phyloP scores from a whole-genome alignment of 2,797 vertebrate genomes.

The Tarsius wallacei region DNA sequence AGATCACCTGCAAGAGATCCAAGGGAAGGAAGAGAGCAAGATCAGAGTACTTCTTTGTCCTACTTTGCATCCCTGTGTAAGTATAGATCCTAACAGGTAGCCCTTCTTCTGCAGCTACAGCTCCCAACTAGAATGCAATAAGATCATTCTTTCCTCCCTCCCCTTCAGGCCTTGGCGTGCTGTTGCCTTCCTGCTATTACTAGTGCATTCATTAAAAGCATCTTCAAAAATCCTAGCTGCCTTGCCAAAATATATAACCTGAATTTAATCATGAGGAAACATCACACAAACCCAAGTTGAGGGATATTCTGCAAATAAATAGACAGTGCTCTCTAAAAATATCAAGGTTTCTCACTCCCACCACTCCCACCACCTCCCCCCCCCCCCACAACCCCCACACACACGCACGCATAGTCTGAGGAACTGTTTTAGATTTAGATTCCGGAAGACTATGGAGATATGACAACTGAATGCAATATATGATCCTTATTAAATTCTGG shows the following conservation, averaged over 20 bases:
- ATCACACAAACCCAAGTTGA: background rate
- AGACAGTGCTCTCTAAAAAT: background rate
- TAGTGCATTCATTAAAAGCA: background rate
- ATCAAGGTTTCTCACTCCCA: background rate
- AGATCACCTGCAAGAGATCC: background rate
- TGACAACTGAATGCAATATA: background rate
- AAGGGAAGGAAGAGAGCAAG: background rate
- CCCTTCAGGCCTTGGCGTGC: background rate
- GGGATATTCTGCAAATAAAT: background rate
- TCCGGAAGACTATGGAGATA: background rate
- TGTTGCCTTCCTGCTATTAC: background rate
- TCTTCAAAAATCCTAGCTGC: background rate
- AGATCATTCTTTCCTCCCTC: background rate
- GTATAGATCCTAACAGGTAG: background rate
- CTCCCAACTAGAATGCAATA: background rate
- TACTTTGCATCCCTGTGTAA: background rate
- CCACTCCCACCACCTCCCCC: too few relatives aligned
- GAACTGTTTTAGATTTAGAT: background rate
- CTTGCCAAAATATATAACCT: background rate
- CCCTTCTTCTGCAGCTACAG: background rate
- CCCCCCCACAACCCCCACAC: too few relatives aligned
- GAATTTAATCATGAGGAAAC: background rate
- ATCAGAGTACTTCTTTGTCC: too few relatives aligned
- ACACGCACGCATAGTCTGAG: background rate
- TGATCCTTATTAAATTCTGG: background rate